These are phyloP conservation scores for Thamnophis sirtalis DNA, from an alignment of 2,113 vertebrate species.

Conservation along the genomic window DNA sequence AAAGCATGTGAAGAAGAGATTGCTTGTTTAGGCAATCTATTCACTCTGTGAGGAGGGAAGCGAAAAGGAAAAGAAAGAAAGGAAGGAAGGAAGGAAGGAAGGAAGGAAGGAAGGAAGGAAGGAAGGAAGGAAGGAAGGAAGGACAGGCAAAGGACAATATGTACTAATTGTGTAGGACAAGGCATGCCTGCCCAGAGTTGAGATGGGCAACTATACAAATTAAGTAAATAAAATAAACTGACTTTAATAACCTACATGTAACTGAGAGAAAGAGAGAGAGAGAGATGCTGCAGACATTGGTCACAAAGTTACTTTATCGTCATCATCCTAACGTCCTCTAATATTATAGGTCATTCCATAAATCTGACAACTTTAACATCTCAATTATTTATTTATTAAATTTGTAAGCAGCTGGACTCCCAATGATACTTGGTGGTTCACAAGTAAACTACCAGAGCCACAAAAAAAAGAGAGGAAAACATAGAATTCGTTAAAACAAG, in stretches of 20 bases:
- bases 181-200: background rate
- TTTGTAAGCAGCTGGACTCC: background rate
- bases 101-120: no score
- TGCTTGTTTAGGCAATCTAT: background rate
- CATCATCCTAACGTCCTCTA: background rate
- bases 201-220: background rate
- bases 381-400: background rate
- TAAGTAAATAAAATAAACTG: background rate
- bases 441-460: background rate
- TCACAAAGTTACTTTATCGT: background rate
- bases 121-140: background rate
- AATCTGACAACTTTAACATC: background rate
- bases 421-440: background rate
- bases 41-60: background rate
- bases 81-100: no score
- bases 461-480: background rate
- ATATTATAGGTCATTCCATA: background rate
- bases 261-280: background rate
- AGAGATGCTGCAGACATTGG: background rate
- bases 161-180: background rate
- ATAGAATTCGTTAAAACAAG: background rate
- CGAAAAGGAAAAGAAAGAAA: background rate
- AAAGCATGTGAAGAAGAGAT: background rate
- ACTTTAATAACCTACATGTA: background rate
- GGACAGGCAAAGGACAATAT: background rate